Percentiles rank a stretch among this genome's conserved stretches.
Conservation (phyloP, 2,113 vertebrate genomes). For the Ageneiosus marmoratus region DNA sequence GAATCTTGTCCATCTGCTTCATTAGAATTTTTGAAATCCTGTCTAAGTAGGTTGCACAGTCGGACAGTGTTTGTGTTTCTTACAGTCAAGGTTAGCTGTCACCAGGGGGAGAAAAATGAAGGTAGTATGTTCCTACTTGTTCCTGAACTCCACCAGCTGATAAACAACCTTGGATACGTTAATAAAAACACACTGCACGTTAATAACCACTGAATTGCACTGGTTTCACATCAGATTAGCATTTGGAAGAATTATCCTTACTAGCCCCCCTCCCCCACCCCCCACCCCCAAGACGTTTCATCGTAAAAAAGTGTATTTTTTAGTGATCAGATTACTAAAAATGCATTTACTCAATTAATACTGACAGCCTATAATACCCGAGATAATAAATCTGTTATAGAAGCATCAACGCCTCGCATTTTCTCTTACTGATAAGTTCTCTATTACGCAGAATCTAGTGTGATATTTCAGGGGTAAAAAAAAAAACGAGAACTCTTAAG, state of each 20-base stretch:
- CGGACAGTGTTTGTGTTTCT: not conserved
- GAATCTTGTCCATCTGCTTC: too few species aligned
- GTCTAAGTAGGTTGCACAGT: not conserved
- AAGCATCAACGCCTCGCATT: not conserved
- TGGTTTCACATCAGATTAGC: not conserved
- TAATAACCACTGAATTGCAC: too few species aligned
- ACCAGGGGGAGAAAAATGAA: too few species aligned
- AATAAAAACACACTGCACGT: too few species aligned
- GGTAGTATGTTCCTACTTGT: too few species aligned
- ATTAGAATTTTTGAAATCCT: not conserved
- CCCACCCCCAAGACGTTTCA: too few species aligned
- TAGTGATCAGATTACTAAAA: not conserved
- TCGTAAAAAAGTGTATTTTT: not conserved
- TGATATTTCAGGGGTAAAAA: not conserved
- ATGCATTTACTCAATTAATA: not conserved
- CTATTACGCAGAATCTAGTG: not conserved
- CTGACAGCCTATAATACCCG: not conserved
- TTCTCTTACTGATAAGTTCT: not conserved
- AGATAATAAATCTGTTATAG: not conserved
- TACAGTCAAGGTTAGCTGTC: not conserved
- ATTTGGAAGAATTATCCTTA: not conserved
- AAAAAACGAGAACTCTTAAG: too few species aligned
- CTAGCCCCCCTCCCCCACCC: too few species aligned
- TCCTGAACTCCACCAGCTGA: not conserved
- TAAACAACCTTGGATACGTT: not conserved